These are phyloP conservation scores for Drosophila simulans DNA, from an alignment of 1,140 invertebrate genomes.

Conservation along the genomic window DNA sequence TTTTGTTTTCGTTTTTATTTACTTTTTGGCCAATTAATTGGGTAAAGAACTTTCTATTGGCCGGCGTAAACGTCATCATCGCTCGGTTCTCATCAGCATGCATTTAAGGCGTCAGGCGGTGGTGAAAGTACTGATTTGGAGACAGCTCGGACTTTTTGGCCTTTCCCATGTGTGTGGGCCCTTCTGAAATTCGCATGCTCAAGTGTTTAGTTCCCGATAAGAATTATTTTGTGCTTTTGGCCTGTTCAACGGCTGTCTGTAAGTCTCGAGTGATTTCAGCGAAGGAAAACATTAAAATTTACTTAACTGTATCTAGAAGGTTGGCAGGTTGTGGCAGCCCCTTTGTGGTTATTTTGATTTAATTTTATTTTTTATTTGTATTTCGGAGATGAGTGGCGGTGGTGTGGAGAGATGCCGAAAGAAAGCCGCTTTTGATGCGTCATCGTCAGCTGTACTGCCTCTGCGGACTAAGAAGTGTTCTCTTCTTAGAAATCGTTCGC, in stretches of 20 bases:
- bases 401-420: conserved; percentile 17
- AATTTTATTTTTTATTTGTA: conserved; percentile 49
- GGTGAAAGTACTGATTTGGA: conserved; percentile 71
- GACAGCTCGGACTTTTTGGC: conserved; percentile 27
- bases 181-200: conserved; percentile 34
- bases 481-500: conserved; percentile 65
- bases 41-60: conserved; percentile 76
- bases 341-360: conserved; percentile 44
- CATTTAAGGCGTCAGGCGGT: conserved; percentile 63
- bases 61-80: conserved; percentile 54
- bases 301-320: conserved; percentile 80
- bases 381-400: conserved; percentile 36
- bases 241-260: background rate
- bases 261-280: conserved; percentile 56
- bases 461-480: conserved; percentile 44
- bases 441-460: conserved; percentile 41
- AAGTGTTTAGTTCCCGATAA: conserved; percentile 63
- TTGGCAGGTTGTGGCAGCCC: conserved; percentile 31
- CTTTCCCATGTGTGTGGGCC: conserved; percentile 37
- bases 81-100: conserved; percentile 72
- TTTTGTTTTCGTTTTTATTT: conserved; percentile 44
- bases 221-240: conserved; percentile 34
- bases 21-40: conserved; percentile 70
- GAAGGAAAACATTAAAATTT: conserved; percentile 71
- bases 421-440: conserved; percentile 66